Base-by-base conservation (phyloP, 1,140 invertebrate species). In the Cardiocondyla obscurior region DNA sequence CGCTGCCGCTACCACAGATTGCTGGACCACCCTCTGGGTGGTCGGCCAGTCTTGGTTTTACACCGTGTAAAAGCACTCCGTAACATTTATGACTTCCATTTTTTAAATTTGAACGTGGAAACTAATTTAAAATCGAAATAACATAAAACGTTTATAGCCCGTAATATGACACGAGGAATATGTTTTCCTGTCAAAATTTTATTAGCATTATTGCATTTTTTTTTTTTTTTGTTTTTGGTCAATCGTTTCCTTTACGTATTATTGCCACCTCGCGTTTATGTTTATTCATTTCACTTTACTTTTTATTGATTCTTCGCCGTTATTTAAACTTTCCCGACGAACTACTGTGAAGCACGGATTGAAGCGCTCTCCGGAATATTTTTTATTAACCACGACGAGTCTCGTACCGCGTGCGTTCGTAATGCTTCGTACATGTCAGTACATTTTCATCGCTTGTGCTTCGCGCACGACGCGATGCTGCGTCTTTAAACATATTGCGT, bases 401-500 rank as follows among this genome's bases (percentile, higher is more conserved):
- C n/a, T n/a, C 22, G 60, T 65, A 19, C 16, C 55, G 55, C 16
- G 0, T 30, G 46, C 60, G 55, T 73, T 84, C 33, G 39, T 83
- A 42, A 57, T 73, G 39, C 64, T 51, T 36, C 30, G 51, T 53
- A 39, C 49, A 42, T 49, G 42, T 49, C 62, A 30, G 62, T 30
- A 69, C 36, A 76, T 16, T 39, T 39, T 79, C 39, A 30, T 46
- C 62, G 70, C 46, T 42, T 36, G 10, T n/a, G 64, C 39, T 83
- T 44, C 36, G 36, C 30, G 62, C 53, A 39, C 60, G 33, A 30
- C 51, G 65, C 39, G 49, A 70, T 55, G 65, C 28, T 69, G 77
- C 55, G 70, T 86, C 49, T n/a, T 51, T 51, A 82, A 73, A 76
- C 70, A 42, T 60, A 36, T 49, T 51, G 49, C 55, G 51, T 72